Evolutionary conservation across 2,888 invertebrate genomes (phyloP).

Genomic region (Eupelmus urozonus): DNA sequence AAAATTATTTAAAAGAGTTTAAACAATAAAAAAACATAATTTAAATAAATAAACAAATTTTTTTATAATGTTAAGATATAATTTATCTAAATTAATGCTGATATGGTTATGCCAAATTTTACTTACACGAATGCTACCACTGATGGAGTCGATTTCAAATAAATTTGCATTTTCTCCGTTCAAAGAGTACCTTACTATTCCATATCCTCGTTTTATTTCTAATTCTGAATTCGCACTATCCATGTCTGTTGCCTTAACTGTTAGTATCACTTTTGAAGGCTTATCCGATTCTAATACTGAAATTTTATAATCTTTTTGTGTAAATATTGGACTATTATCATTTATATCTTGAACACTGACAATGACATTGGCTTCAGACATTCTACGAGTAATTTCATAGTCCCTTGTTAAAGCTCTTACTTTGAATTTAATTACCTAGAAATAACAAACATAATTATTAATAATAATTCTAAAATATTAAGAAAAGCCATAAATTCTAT

Average conservation of each 20-base stretch:
- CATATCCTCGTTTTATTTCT: constrained; percentile 80
- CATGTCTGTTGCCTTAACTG: constrained; percentile 85
- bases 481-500: not conserved
- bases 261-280: constrained; percentile 83
- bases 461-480: constrained; percentile 9
- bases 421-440: constrained; percentile 77
- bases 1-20: not conserved
- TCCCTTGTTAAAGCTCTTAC: constrained; percentile 77
- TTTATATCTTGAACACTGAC: constrained; percentile 87
- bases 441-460: constrained; percentile 64
- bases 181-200: constrained; percentile 84
- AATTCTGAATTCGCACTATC: constrained; percentile 82
- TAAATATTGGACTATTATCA: constrained; percentile 87
- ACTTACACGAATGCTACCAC: constrained; percentile 83
- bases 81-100: not conserved
- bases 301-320: constrained; percentile 84
- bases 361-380: constrained; percentile 83
- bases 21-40: constrained; percentile 36
- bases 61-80: not conserved
- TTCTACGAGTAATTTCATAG: constrained; percentile 77
- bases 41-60: not conserved
- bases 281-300: constrained; percentile 85
- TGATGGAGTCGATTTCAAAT: constrained; percentile 84
- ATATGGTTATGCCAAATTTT: no score
- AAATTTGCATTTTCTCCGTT: constrained; percentile 86